Evolutionary conservation across 2,797 vertebrate species (phyloP).

Genomic region (Phyllotis vaccarum): DNA sequence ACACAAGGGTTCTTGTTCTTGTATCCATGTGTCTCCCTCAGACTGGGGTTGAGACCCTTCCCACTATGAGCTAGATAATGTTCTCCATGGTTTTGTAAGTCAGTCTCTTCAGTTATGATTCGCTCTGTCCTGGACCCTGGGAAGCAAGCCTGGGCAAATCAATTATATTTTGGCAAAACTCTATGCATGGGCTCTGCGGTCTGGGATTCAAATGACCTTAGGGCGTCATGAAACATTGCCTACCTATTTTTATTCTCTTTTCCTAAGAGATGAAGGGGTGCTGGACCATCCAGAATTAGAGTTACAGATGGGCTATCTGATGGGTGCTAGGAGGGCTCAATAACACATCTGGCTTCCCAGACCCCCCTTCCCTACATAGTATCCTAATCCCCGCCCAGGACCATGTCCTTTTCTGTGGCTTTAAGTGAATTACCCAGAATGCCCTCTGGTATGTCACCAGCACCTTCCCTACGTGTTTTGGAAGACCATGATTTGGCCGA

Average conservation of each 20-base stretch:
- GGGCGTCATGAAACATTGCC: neutral
- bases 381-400: neutral
- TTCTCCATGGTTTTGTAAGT: neutral
- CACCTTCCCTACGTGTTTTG: fast-evolving
- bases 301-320: neutral
- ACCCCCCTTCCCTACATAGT: neutral
- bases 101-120: neutral
- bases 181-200: neutral
- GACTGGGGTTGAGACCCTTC: neutral
- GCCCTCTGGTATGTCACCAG: neutral
- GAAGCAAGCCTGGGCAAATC: too few species aligned
- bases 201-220: neutral
- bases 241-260: neutral
- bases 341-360: neutral
- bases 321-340: neutral
- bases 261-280: neutral
- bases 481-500: neutral
- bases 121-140: neutral
- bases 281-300: neutral
- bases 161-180: fast-evolving
- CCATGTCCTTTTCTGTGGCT: fast-evolving
- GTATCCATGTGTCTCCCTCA: neutral
- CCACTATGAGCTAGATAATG: fast-evolving
- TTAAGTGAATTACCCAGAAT: neutral
- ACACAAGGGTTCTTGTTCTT: too few species aligned